Percentiles rank a stretch among this genome's conserved stretches.
These are phyloP conservation scores for Metellina segmentata DNA, from an alignment of 2,888 invertebrate genomes.

Conservation along the genomic window DNA sequence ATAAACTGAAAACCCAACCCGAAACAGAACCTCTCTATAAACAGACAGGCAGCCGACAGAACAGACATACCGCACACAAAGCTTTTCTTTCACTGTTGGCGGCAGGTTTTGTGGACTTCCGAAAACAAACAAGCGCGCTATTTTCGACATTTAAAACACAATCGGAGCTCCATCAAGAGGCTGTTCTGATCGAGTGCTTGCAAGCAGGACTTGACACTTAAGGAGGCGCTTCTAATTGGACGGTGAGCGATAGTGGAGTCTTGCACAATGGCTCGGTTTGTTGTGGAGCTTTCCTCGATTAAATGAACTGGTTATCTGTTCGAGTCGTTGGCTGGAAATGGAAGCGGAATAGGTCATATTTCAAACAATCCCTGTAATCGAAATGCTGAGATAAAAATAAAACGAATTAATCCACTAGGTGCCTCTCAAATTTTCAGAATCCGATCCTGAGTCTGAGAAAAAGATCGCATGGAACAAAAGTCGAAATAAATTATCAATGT, in stretches of 20 bases:
- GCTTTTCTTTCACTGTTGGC: not conserved
- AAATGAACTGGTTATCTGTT: slow-evolving; percentile 5
- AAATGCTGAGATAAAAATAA: slow-evolving; percentile 14
- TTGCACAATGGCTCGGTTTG: not conserved
- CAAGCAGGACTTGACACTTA: slow-evolving; percentile 52
- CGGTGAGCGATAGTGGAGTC: slow-evolving; percentile 45
- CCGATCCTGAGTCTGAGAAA: no score
- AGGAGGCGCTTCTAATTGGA: slow-evolving; percentile 58
- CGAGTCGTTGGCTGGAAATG: slow-evolving; percentile 14
- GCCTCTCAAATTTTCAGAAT: not conserved
- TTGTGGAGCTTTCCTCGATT: not conserved
- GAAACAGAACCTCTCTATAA: no score
- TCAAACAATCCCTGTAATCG: not conserved
- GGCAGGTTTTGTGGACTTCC: not conserved
- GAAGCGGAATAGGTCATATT: not conserved
- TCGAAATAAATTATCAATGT: no score
- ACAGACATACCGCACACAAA: not conserved
- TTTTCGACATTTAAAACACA: slow-evolving; percentile 29
- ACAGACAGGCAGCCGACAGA: not conserved
- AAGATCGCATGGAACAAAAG: no score
- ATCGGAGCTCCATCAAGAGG: slow-evolving; percentile 15
- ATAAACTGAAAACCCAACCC: no score
- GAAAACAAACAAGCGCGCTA: slow-evolving; percentile 18
- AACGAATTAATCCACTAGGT: slow-evolving; percentile 2
- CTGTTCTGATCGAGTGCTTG: slow-evolving; percentile 42